phyloP scores from a whole-genome alignment of 1,140 invertebrate species.

The Rhagoletis pomonella region DNA sequence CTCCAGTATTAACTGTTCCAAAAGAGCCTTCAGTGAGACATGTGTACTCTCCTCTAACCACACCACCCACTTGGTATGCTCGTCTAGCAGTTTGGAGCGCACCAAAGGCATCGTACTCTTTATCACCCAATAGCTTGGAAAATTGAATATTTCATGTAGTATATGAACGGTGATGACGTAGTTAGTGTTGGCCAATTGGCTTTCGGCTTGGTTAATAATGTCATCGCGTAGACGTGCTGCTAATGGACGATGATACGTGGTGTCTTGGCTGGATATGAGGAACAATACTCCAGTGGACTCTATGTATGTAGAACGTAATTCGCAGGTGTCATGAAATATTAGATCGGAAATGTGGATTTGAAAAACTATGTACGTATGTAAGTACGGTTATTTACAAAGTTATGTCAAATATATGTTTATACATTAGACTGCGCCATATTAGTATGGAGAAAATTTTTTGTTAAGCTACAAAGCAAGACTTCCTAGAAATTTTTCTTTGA shows the following conservation, averaged over 20 bases:
- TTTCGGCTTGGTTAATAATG: constrained; percentile 60
- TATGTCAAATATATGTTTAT: no score
- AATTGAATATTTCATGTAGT: constrained; percentile 79
- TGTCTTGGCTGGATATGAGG: constrained; percentile 65
- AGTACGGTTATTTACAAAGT: no score
- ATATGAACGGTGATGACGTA: constrained; percentile 75
- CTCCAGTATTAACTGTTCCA: constrained; percentile 76
- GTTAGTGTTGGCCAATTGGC: constrained; percentile 59
- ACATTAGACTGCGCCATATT: no score
- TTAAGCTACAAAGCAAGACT: no score
- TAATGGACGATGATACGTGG: constrained; percentile 54
- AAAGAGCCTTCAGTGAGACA: constrained; percentile 76
- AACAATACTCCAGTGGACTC: constrained; percentile 63
- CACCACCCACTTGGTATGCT: constrained; percentile 78
- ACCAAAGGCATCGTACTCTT: constrained; percentile 76
- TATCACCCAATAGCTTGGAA: constrained; percentile 81
- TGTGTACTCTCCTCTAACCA: constrained; percentile 81
- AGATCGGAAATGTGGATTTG: not conserved
- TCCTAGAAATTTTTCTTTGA: no score
- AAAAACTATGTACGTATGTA: no score
- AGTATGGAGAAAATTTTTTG: no score
- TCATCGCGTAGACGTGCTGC: constrained; percentile 59
- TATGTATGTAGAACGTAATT: not conserved
- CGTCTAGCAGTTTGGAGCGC: constrained; percentile 68
- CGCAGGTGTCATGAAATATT: not conserved